Conservation (phyloP, 2,888 invertebrate species). For the Dasypolia templi region DNA sequence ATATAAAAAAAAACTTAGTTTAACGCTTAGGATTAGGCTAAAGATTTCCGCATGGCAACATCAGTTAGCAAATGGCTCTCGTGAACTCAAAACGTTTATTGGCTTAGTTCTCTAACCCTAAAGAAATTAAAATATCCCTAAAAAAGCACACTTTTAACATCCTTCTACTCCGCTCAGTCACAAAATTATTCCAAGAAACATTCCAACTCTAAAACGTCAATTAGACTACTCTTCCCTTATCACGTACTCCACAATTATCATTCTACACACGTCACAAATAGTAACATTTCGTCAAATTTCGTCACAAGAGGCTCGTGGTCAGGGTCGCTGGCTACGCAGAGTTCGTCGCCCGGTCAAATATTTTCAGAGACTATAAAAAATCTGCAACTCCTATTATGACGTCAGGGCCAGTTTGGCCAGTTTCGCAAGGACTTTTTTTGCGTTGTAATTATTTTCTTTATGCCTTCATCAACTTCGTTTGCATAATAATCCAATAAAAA, state of each 20-base stretch:
- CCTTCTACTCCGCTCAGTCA: background rate
- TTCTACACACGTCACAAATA: slow-evolving; percentile 60
- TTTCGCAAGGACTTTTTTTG: slow-evolving; percentile 74
- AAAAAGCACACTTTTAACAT: background rate
- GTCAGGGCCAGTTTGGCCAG: slow-evolving; percentile 77
- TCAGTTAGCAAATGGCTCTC: background rate
- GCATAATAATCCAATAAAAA: slow-evolving; percentile 56
- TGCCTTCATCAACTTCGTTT: slow-evolving; percentile 60
- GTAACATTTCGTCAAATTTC: slow-evolving; percentile 77
- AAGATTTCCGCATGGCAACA: slow-evolving; percentile 13
- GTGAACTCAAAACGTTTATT: no score
- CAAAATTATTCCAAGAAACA: slow-evolving; percentile 15
- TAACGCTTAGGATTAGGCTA: no score
- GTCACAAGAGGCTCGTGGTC: slow-evolving; percentile 77
- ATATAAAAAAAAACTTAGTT: no score
- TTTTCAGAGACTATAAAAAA: slow-evolving; percentile 83
- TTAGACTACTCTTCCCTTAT: slow-evolving; percentile 41
- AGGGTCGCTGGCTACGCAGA: slow-evolving; percentile 79
- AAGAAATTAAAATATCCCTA: background rate
- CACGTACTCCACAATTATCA: slow-evolving; percentile 58
- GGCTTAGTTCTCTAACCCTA: background rate
- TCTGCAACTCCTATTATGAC: slow-evolving; percentile 85
- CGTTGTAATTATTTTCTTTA: slow-evolving; percentile 64
- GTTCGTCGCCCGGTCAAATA: slow-evolving; percentile 87
- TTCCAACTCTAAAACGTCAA: slow-evolving; percentile 11